Conservation (phyloP, 2,888 invertebrate species). For the Euzophera pinguis region DNA sequence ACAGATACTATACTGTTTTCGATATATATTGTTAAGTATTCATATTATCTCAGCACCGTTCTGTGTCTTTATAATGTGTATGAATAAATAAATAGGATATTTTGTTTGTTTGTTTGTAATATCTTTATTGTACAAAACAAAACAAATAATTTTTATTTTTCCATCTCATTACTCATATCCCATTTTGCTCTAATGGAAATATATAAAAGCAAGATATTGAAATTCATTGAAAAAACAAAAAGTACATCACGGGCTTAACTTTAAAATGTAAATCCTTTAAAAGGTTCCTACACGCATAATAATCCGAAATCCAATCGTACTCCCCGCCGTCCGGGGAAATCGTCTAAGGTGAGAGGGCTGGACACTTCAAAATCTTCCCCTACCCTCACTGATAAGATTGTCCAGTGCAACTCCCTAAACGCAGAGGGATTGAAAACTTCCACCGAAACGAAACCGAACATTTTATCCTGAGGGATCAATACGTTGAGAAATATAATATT, state of each 20-base stretch:
- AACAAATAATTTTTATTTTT: no score
- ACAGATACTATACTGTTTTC: no score
- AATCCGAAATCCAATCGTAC: conserved; percentile 71
- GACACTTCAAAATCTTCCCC: conserved; percentile 74
- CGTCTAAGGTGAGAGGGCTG: conserved; percentile 69
- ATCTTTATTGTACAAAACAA: no score
- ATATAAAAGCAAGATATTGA: no score
- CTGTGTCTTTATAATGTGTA: no score
- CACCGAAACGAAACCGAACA: conserved; percentile 73
- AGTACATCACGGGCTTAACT: conserved; percentile 15
- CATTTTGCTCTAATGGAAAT: no score
- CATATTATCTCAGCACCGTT: no score
- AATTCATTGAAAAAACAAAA: no score
- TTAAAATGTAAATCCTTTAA: conserved; percentile 54
- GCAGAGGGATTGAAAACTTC: conserved; percentile 77
- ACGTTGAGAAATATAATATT: conserved; percentile 74
- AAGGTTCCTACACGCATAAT: conserved; percentile 63
- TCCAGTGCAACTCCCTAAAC: conserved; percentile 77
- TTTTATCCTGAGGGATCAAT: conserved; percentile 72
- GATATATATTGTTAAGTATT: no score
- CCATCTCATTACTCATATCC: no score
- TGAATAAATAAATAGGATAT: no score
- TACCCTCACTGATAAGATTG: conserved; percentile 74
- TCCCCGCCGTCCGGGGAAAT: conserved; percentile 62
- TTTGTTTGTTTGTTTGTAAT: no score